Percentiles rank a stretch among this genome's conserved stretches.
Conservation (phyloP, 2,888 invertebrate genomes). For the Lochmaea capreae region DNA sequence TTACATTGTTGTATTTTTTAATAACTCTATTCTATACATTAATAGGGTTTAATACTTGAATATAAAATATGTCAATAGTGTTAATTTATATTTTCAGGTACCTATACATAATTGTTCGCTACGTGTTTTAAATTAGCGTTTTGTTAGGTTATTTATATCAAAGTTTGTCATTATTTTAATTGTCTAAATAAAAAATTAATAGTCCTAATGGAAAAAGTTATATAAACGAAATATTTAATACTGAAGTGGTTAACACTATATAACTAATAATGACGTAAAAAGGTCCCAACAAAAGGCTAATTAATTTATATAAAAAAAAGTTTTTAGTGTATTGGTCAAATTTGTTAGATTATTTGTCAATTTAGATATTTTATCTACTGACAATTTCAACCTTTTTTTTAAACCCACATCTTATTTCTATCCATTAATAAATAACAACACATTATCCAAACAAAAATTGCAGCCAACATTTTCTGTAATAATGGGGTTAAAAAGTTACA, state of each 20-base stretch:
- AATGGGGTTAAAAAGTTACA: no score
- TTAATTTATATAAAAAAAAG: background rate
- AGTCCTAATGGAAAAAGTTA: background rate
- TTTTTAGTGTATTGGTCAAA: background rate
- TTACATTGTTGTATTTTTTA: background rate
- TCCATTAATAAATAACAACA: no score
- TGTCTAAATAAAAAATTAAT: background rate
- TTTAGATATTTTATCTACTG: background rate
- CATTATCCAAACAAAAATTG: no score
- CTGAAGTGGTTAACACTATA: background rate
- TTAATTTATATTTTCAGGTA: conserved; percentile 17
- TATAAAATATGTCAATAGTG: conserved; percentile 5
- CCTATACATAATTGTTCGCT: conserved; percentile 2
- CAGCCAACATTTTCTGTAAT: no score
- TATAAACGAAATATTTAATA: background rate
- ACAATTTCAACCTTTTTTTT: no score
- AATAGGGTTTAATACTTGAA: background rate
- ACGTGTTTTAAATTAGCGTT: background rate
- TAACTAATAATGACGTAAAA: background rate
- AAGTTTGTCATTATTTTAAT: background rate
- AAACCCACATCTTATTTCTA: no score
- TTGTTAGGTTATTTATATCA: background rate
- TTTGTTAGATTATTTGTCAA: background rate
- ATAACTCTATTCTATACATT: background rate
- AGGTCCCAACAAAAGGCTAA: conserved; percentile 1